Evolutionary conservation across 1,140 invertebrate species (phyloP).

Genomic region (Drosophila mojavensis): DNA sequence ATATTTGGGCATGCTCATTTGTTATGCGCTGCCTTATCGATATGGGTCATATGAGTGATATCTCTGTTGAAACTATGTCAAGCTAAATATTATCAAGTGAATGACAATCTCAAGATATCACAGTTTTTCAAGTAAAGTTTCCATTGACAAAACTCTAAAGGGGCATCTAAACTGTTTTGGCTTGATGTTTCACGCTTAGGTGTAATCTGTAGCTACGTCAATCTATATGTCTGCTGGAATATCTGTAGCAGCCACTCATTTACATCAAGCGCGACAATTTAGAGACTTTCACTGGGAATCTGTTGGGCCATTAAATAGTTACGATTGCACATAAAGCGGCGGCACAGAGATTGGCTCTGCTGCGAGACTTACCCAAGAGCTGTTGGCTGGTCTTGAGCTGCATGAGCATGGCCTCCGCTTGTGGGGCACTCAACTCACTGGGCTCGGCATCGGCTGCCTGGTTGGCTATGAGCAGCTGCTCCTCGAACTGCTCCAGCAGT

Average conservation of each 20-base stretch:
- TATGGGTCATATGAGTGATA: background rate
- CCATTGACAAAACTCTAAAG: too few relatives aligned
- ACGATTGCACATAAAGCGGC: background rate
- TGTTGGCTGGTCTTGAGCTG: slow-evolving; percentile 86
- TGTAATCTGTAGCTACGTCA: background rate
- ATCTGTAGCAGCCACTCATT: background rate
- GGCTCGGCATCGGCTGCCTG: slow-evolving; percentile 71
- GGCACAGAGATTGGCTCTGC: background rate
- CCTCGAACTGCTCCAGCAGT: slow-evolving; percentile 89
- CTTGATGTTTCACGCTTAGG: too few relatives aligned
- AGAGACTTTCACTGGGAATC: slow-evolving; percentile 31
- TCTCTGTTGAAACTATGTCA: background rate
- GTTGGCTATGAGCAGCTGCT: slow-evolving; percentile 86
- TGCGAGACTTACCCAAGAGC: slow-evolving; percentile 84
- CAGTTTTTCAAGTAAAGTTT: too few relatives aligned
- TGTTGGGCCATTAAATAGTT: slow-evolving; percentile 19
- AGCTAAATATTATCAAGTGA: background rate
- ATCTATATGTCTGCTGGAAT: background rate
- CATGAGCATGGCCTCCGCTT: slow-evolving; percentile 85
- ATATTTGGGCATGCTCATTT: too few relatives aligned
- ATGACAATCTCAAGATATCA: too few relatives aligned
- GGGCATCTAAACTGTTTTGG: too few relatives aligned
- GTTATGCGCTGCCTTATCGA: background rate
- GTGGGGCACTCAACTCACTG: slow-evolving; percentile 85
- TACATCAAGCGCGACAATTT: background rate